These are phyloP conservation scores for Danio kyathit DNA, from an alignment of 2,797 vertebrate genomes.

Conservation along the genomic window DNA sequence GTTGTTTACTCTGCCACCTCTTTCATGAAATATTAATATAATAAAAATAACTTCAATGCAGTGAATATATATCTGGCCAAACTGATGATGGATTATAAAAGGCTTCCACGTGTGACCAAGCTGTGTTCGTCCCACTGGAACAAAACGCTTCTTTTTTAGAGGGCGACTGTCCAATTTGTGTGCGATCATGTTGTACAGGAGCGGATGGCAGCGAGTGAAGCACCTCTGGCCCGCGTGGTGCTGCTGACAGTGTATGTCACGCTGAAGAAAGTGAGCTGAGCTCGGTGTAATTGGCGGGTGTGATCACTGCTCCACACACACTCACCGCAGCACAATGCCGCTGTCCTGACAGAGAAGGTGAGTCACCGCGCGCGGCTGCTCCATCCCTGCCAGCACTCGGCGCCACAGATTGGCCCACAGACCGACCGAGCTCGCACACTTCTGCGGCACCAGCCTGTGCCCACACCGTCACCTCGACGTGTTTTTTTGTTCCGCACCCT, in stretches of 20 bases:
- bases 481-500: constrained; percentile 57
- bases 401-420: constrained; percentile 62
- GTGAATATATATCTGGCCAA: neutral
- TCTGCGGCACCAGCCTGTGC: constrained; percentile 58
- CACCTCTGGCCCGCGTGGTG: constrained; percentile 38
- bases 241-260: constrained; percentile 30
- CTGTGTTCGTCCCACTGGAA: constrained; percentile 19
- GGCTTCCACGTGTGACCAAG: neutral
- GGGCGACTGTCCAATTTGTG: constrained; percentile 48
- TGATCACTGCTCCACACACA: constrained; percentile 47
- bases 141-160: constrained; percentile 10
- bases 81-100: constrained; percentile 23
- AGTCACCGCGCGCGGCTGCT: constrained; percentile 65
- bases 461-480: constrained; percentile 51
- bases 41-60: neutral
- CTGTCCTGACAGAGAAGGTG: constrained; percentile 62
- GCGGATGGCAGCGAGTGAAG: constrained; percentile 2
- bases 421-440: constrained; percentile 59
- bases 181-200: constrained; percentile 21
- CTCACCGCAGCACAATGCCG: constrained; percentile 55
- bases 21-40: neutral
- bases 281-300: constrained; percentile 47
- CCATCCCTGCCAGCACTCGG: constrained; percentile 51
- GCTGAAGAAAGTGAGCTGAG: constrained; percentile 30
- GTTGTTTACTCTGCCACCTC: neutral